Evolutionary conservation across 2,797 vertebrate species (phyloP).

Genomic region (Crocidura indochinensis): DNA sequence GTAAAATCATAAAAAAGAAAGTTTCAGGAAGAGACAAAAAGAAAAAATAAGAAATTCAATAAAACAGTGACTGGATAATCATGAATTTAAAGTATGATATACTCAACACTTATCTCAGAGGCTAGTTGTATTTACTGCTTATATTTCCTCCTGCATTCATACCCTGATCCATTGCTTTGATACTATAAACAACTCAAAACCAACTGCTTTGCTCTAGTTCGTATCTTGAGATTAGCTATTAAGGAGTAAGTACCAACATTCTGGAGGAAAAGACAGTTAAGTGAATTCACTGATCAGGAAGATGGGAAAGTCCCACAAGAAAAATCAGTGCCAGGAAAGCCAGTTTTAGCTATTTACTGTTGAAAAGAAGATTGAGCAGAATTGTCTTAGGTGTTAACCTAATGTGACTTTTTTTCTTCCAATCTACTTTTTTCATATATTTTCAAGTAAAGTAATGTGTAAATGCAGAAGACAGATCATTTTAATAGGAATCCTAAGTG

Average conservation of each 20-base stretch:
- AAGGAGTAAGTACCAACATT: background rate
- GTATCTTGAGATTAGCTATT: background rate
- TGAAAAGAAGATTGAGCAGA: background rate
- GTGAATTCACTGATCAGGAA: background rate
- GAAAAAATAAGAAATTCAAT: background rate
- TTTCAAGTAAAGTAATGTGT: background rate
- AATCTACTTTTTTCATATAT: constrained; percentile 23
- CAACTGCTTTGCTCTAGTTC: background rate
- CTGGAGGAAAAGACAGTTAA: background rate
- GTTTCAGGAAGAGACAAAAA: background rate
- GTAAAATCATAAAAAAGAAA: constrained; percentile 37
- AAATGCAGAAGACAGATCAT: constrained; percentile 32
- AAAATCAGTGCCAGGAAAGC: background rate
- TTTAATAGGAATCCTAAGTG: background rate
- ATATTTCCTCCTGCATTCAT: background rate
- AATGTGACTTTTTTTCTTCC: background rate
- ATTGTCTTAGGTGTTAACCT: background rate
- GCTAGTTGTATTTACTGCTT: background rate
- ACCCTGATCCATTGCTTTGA: background rate
- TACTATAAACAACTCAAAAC: background rate
- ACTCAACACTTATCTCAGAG: background rate
- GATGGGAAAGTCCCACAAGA: background rate
- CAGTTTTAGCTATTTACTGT: background rate
- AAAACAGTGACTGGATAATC: background rate
- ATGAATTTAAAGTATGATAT: background rate